Evolutionary conservation across 2,888 invertebrate species (phyloP).

Genomic region (Branchellion lobata): DNA sequence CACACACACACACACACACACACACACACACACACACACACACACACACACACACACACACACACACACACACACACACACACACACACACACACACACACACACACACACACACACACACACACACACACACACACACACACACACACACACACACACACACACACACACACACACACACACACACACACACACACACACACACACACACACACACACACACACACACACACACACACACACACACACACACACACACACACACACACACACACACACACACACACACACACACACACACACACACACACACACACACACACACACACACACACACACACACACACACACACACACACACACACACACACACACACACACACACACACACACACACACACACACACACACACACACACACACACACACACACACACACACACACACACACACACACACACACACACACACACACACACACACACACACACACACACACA

Average conservation of each 20-base stretch:
- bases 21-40: slow-evolving; percentile 19
- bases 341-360: neutral
- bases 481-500: slow-evolving; percentile 15
- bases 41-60: neutral
- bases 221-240: no score
- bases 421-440: neutral
- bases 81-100: neutral
- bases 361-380: neutral
- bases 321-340: neutral
- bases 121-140: slow-evolving; percentile 10
- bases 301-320: neutral
- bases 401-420: neutral
- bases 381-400: neutral
- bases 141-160: slow-evolving; percentile 6
- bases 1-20: neutral
- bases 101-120: neutral
- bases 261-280: neutral
- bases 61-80: neutral
- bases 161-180: neutral
- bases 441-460: neutral
- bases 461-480: slow-evolving; percentile 7
- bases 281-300: neutral
- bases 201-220: neutral
- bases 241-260: neutral
- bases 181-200: neutral